Base-by-base conservation (phyloP, 2,113 vertebrate species). In the Corapipo altera region DNA sequence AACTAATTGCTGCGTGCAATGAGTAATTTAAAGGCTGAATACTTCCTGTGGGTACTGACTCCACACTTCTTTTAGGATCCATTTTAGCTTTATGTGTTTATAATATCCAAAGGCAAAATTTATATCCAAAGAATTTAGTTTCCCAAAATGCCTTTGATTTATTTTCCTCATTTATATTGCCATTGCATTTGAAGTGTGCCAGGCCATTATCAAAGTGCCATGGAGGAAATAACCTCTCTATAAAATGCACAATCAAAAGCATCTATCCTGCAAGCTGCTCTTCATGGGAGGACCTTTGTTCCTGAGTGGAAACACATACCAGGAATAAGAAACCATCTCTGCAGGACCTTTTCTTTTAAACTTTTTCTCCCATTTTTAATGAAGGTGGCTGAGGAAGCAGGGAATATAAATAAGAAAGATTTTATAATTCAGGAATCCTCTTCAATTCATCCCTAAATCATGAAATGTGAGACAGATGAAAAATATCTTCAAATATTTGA, bases 91-190 rank as follows among this genome's bases (percentile, higher is more conserved):
- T 18, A 37, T 73, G 46, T 1, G 2, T 65, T 85, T 4, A 0
- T 72, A 94, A 93, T 75, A 92, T 57, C 39, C 80, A 92, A 95
- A 89, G 70, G 58, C 58, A 89, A 82, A 91, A 94, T 87, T 93
- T 95, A 83, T 66, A 72, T 9, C 43, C 49, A n/a, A 89, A 93
- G 16, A 77, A 70, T 39, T 88, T 83, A 23, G 35, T 86, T 96
- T 88, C 18, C 76, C 64, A 62, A 91, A 91, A 85, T 74, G 75
- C 43, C 41, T 90, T 67, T 97, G 88, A 93, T 95, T 95, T 92
- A 90, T 95, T 90, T 96, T 85, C 59, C n/a, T 94, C 64, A 80
- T 92, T 86, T 96, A 72, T 94, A 88, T 90, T 93, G 72, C 69
- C 57, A 22, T 48, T 74, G 21, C 5, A 0, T 91, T 89, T 92